Evolutionary conservation across 2,888 invertebrate genomes (phyloP).

Genomic region (Buathra laborator): DNA sequence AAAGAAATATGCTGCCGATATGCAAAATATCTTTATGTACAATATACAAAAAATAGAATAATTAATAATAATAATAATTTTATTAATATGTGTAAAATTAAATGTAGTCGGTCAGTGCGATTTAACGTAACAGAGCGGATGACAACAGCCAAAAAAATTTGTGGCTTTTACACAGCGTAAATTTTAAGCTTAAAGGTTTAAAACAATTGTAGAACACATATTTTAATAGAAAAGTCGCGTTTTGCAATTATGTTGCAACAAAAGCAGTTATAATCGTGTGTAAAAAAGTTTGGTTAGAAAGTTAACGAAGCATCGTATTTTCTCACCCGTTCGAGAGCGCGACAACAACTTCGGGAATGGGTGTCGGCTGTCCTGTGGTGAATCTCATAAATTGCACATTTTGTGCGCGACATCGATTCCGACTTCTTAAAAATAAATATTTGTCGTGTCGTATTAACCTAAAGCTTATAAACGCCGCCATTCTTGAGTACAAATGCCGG

Average conservation of each 20-base stretch:
- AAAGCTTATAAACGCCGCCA: constrained; percentile 72
- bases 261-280: not conserved
- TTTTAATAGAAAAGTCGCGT: not conserved
- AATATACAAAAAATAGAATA: too few species aligned
- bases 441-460: constrained; percentile 74
- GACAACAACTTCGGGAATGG: constrained; percentile 75
- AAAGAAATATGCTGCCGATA: too few species aligned
- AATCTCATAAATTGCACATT: constrained; percentile 36
- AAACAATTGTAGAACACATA: not conserved
- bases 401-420: constrained; percentile 62
- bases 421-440: constrained; percentile 59
- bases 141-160: too few species aligned
- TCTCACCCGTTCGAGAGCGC: constrained; percentile 88
- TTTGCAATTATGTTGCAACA: not conserved
- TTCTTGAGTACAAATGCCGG: constrained; percentile 65
- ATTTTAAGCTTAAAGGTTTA: not conserved
- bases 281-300: constrained; percentile 45
- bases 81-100: too few species aligned
- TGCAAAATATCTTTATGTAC: too few species aligned
- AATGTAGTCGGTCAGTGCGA: too few species aligned
- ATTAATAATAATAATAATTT: too few species aligned
- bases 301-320: not conserved
- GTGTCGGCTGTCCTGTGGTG: not conserved
- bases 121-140: too few species aligned
- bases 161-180: too few species aligned